phyloP scores from a whole-genome alignment of 2,797 vertebrate genomes.

The Phalanger gymnotis region DNA sequence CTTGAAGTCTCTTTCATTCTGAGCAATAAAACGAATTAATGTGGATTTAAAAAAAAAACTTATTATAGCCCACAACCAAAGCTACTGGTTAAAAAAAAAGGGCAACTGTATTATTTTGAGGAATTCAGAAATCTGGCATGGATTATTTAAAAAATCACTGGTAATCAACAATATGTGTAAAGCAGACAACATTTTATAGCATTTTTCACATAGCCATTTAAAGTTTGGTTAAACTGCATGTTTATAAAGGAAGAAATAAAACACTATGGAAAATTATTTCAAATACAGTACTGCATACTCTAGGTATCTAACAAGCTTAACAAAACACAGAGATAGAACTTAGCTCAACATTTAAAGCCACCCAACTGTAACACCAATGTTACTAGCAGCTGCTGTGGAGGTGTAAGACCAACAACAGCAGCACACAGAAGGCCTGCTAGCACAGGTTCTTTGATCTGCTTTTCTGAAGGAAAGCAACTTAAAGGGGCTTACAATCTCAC shows the following conservation, averaged over 20 bases:
- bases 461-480: too few relatives aligned
- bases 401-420: too few relatives aligned
- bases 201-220: background rate
- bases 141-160: background rate
- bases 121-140: accelerated
- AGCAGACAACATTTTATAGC: background rate
- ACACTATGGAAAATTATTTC: background rate
- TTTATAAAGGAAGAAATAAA: constrained; percentile 4
- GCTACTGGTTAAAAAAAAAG: accelerated
- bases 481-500: too few relatives aligned
- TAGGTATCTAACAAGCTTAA: background rate
- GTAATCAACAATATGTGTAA: background rate
- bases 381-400: too few relatives aligned
- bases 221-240: background rate
- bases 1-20: constrained; percentile 47
- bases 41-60: background rate
- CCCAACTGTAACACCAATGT: too few relatives aligned
- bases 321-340: background rate
- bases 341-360: background rate
- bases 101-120: too few relatives aligned
- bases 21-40: constrained; percentile 61
- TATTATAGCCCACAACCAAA: background rate
- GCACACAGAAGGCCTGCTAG: too few relatives aligned
- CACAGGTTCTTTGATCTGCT: too few relatives aligned
- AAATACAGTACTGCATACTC: background rate